A percentile compares a stretch with the other conserved stretches of the same genome.
Evolutionary conservation across 1,140 invertebrate species (phyloP).

Genomic region (Heliconius himera): DNA sequence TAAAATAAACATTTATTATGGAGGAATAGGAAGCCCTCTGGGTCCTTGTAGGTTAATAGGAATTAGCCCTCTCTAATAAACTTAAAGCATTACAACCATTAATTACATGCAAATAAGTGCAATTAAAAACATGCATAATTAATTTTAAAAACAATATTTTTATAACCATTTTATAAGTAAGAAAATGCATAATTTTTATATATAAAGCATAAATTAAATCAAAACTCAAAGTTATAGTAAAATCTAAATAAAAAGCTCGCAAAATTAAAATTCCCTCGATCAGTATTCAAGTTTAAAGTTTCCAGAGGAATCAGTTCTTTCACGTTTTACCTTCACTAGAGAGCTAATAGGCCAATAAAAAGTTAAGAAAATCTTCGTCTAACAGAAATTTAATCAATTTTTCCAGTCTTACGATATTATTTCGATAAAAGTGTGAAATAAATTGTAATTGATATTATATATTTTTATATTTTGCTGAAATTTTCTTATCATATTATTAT

Average conservation of each 20-base stretch:
- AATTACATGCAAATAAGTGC: too few relatives aligned
- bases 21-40: constrained; percentile 46
- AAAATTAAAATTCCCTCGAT: constrained; percentile 16
- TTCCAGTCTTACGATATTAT: constrained; percentile 35
- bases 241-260: constrained; percentile 15
- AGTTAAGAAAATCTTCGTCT: constrained; percentile 37
- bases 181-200: not conserved
- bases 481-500: too few relatives aligned
- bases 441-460: not conserved
- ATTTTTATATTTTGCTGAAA: not conserved
- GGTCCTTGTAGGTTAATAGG: constrained; percentile 33
- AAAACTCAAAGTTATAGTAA: constrained; percentile 6
- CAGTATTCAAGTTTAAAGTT: constrained; percentile 30
- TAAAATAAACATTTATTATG: constrained; percentile 78
- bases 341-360: constrained; percentile 44
- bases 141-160: not conserved
- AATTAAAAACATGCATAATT: too few relatives aligned
- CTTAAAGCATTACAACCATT: constrained; percentile 27
- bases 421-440: not conserved
- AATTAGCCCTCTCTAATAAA: constrained; percentile 45
- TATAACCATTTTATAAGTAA: not conserved
- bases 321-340: constrained; percentile 28
- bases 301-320: constrained; percentile 32
- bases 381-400: constrained; percentile 56
- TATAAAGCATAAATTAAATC: not conserved